phyloP scores from a whole-genome alignment of 2,113 vertebrate genomes.

The Sebastes schlegelii region DNA sequence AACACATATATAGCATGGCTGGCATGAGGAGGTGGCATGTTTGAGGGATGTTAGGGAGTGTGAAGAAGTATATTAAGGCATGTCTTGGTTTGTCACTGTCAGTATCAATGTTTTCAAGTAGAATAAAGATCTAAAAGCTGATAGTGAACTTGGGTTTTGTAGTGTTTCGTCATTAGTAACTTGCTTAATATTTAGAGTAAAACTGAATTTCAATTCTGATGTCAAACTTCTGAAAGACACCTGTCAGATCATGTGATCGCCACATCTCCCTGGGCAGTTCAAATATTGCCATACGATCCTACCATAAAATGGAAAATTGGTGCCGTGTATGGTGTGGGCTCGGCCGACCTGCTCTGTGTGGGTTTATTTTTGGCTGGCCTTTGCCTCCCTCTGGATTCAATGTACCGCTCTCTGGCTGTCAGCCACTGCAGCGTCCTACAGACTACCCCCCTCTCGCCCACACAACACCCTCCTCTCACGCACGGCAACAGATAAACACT shows the following conservation, averaged over 20 bases:
- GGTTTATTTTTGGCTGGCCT: conserved; percentile 81
- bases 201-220: background rate
- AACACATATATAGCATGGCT: too few species aligned
- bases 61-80: background rate
- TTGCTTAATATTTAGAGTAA: background rate
- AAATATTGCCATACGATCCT: conserved; percentile 41
- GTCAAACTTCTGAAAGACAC: conserved; percentile 10
- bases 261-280: conserved; percentile 10
- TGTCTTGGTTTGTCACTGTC: background rate
- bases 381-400: conserved; percentile 79
- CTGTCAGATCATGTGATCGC: conserved; percentile 30
- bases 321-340: conserved; percentile 39
- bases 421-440: conserved; percentile 54
- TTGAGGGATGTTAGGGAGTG: background rate
- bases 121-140: background rate
- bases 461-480: conserved; percentile 27
- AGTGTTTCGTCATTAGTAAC: background rate
- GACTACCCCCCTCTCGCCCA: background rate
- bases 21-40: background rate
- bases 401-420: conserved; percentile 69
- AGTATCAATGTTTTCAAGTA: background rate
- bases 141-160: background rate
- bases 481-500: conserved; percentile 78
- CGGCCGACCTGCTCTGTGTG: conserved; percentile 47
- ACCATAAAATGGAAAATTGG: conserved; percentile 66